Evolutionary conservation across 2,888 invertebrate species (phyloP).

Genomic region (Agonopterix heracliana): DNA sequence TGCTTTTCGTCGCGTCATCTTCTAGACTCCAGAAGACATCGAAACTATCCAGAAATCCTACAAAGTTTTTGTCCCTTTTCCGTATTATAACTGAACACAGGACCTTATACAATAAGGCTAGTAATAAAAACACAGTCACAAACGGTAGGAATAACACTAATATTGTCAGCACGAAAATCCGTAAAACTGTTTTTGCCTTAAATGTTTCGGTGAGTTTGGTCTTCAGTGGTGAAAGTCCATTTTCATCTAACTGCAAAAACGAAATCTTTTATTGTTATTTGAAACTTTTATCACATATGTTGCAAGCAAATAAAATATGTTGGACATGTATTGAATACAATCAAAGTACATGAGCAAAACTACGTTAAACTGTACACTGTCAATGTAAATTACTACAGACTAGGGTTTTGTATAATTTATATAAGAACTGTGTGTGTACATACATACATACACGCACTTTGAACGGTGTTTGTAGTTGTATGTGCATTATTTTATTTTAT

Average conservation of each 20-base stretch:
- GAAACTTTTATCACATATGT: too few species aligned
- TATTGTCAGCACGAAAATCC: constrained; percentile 19
- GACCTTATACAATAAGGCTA: constrained; percentile 34
- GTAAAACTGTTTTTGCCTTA: constrained; percentile 15
- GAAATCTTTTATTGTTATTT: background rate
- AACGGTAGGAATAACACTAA: constrained; percentile 30
- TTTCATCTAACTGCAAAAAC: constrained; percentile 20
- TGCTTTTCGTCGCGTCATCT: constrained; percentile 51
- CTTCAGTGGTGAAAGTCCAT: constrained; percentile 7
- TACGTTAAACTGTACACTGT: too few species aligned
- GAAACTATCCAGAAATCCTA: constrained; percentile 63
- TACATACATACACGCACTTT: too few species aligned
- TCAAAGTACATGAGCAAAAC: too few species aligned
- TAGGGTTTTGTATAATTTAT: too few species aligned
- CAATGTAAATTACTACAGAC: too few species aligned
- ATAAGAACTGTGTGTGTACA: too few species aligned
- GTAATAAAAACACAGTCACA: constrained; percentile 20
- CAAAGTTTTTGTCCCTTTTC: constrained; percentile 46
- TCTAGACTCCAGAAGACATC: constrained; percentile 75
- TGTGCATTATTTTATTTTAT: too few species aligned
- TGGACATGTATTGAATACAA: too few species aligned
- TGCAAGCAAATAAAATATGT: too few species aligned
- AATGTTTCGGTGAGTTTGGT: constrained; percentile 14
- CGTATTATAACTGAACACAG: constrained; percentile 38
- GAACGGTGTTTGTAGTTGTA: too few species aligned